Conservation (phyloP, 1,140 invertebrate species). For the Drosophila busckii region DNA sequence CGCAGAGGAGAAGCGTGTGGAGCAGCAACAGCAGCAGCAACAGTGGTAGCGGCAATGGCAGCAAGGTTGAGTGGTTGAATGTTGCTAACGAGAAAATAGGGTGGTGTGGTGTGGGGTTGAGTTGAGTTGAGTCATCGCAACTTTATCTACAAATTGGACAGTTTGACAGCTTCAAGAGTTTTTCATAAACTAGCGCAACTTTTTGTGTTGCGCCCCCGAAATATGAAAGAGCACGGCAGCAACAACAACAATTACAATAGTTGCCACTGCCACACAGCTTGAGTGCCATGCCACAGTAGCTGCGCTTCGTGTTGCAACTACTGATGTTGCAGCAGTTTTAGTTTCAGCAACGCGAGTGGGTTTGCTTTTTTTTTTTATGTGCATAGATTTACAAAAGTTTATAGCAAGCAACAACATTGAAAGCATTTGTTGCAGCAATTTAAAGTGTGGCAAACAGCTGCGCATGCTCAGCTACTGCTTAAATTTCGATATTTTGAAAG, state of each 20-base stretch:
- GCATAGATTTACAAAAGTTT: slow-evolving; percentile 32
- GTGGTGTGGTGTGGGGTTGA: neutral
- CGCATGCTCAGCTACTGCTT: too few species aligned
- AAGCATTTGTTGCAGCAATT: too few species aligned
- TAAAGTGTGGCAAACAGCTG: too few species aligned
- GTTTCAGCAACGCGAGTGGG: too few species aligned
- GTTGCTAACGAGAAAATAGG: neutral
- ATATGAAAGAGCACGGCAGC: slow-evolving; percentile 13
- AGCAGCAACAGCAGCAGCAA: too few species aligned
- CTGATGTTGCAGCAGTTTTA: too few species aligned
- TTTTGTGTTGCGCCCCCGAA: slow-evolving; percentile 36
- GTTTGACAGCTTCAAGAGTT: slow-evolving; percentile 52
- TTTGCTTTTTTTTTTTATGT: too few species aligned
- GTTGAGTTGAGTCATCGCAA: slow-evolving; percentile 8
- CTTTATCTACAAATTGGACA: slow-evolving; percentile 56
- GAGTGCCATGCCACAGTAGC: neutral
- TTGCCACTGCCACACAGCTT: neutral
- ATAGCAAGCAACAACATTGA: neutral
- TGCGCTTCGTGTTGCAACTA: too few species aligned
- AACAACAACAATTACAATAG: slow-evolving; percentile 7
- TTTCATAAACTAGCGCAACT: slow-evolving; percentile 51
- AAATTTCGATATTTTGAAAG: too few species aligned
- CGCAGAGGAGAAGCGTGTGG: too few species aligned
- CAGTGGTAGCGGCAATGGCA: too few species aligned
- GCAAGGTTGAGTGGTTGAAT: neutral